Evolutionary conservation across 2,888 invertebrate genomes (phyloP), one percentile per base, ranked within the genome.

Genomic region (Chelonus formosanus): DNA sequence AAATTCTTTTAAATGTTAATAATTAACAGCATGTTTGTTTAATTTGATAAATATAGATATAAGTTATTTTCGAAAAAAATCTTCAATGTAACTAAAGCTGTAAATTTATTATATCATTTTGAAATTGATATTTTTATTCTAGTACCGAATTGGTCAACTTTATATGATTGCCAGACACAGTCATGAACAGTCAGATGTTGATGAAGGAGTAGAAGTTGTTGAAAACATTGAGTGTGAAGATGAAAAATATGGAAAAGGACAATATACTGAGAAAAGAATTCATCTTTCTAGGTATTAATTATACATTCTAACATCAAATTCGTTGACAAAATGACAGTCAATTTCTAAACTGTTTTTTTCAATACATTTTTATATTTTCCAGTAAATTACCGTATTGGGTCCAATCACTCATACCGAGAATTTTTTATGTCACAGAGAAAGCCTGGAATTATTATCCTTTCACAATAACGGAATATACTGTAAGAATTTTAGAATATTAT

Each of bases 121-220:
- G 56, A 34, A 36, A 45, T 47, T 32, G 60, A 63, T 63, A 64
- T 68, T 47, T 67, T 74, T 73, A 66, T 86, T 88, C 55, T 82
- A 96, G 96, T 96, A 96, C 84, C 91, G 90, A 73, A 91, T 96
- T 74, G 96, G 96, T 0, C 96, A 97, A 83, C 87, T 96, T 67
- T 96, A 96, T 84, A 97, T 96, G 96, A 96, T 96, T 78, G 95
- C 96, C 3, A 89, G 96, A 59, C 96, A 97, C 81, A 96, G 96
- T 82, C 90, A 92, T 77, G 96, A 96, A 79, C 95, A 97, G 80
- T 95, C 95, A 0, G 92, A 91, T 71, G 90, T 91, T 69, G 95
- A 95, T 0, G 95, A 96, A 84, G 96, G 96, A 3, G 96, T 96
- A 0, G 96, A 96, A 83, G 95, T 96, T 0, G 89, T 96, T 5